Conservation (phyloP, 2,888 invertebrate genomes). For the Dyspetes luteomarginatus region DNA sequence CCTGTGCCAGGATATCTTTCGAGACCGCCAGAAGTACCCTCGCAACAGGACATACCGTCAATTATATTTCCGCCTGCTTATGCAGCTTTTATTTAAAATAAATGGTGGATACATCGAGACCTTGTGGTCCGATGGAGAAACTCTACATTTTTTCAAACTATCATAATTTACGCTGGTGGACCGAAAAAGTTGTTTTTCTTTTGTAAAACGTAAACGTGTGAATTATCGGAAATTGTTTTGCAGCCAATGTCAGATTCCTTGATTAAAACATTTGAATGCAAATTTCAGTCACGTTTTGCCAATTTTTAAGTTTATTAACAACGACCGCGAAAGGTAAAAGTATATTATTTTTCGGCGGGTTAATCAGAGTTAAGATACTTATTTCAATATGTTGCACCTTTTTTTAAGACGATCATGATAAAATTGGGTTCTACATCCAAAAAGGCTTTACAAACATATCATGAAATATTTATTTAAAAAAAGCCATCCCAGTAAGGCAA, state of each 20-base stretch:
- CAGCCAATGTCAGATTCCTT: constrained; percentile 34
- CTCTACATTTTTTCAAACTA: constrained; percentile 52
- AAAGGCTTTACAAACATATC: no score
- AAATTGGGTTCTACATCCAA: no score
- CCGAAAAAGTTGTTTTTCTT: constrained; percentile 19
- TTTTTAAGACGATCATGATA: no score
- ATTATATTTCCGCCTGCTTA: constrained; percentile 12
- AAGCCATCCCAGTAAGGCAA: no score
- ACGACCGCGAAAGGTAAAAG: no score
- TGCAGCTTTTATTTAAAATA: constrained; percentile 13
- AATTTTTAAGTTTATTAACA: no score
- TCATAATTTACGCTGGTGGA: constrained; percentile 4
- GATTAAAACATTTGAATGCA: constrained; percentile 25
- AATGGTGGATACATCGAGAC: constrained; percentile 51
- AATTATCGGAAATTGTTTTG: constrained; percentile 5
- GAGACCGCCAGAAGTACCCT: constrained; percentile 54
- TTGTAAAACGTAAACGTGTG: not conserved
- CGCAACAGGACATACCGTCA: constrained; percentile 72
- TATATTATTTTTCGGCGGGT: no score
- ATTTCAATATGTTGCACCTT: no score
- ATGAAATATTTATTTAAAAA: no score
- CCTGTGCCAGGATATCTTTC: constrained; percentile 67
- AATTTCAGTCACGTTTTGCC: not conserved
- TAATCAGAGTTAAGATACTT: no score
- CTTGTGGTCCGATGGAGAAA: constrained; percentile 54